phyloP scores from a whole-genome alignment of 2,797 vertebrate genomes.

The Numenius phaeopus region DNA sequence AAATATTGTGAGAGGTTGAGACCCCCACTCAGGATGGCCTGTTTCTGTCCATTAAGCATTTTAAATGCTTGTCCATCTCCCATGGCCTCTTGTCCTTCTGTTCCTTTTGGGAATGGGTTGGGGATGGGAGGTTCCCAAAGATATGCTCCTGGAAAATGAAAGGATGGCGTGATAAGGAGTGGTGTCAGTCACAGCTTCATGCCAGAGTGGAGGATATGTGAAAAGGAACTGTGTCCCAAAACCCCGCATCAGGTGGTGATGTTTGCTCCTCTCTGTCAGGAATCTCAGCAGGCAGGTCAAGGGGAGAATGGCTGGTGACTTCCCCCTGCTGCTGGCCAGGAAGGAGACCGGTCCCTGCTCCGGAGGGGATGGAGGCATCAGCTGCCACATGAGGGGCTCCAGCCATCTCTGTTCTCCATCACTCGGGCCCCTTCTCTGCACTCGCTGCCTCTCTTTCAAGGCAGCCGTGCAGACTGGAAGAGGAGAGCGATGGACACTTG shows the following conservation, averaged over 20 bases:
- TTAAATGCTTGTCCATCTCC: not conserved
- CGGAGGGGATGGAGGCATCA: not conserved
- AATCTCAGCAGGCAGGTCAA: not conserved
- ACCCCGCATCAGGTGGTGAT: too few relatives aligned
- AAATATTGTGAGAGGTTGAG: not conserved
- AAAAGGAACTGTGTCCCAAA: not conserved
- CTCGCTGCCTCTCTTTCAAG: not conserved
- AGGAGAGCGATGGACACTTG: not conserved
- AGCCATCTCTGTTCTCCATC: not conserved
- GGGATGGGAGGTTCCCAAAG: not conserved
- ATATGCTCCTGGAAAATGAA: not conserved
- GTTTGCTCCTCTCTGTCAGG: not conserved
- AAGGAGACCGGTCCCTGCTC: not conserved
- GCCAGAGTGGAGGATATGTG: not conserved
- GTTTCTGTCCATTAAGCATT: slow-evolving; percentile 24
- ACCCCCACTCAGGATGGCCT: not conserved
- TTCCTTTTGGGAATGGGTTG: not conserved
- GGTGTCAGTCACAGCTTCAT: not conserved
- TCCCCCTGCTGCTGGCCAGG: not conserved
- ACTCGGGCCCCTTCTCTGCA: not conserved
- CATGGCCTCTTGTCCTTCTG: not conserved
- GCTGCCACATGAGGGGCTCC: not conserved
- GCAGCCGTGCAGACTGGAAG: not conserved
- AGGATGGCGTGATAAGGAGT: not conserved
- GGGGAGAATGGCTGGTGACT: not conserved